These are phyloP conservation scores for Argyrosomus japonicus DNA, from an alignment of 2,113 vertebrate genomes.

Conservation along the genomic window DNA sequence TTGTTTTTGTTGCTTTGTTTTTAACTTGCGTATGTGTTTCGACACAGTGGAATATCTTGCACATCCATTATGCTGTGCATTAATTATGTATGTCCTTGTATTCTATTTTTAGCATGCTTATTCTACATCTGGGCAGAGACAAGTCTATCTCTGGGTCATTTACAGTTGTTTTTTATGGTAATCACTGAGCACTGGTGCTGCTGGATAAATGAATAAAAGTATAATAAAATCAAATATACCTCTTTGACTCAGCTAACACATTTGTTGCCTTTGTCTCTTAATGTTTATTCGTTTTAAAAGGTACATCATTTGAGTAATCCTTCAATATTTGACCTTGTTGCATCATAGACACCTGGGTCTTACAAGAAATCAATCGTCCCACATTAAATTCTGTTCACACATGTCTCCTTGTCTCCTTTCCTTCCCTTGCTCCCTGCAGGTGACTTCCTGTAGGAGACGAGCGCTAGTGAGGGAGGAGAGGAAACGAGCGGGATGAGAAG, in stretches of 20 bases:
- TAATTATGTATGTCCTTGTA: background rate
- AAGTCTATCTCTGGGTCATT: too few species aligned
- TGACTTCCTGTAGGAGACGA: conserved; percentile 51
- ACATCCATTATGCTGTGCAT: background rate
- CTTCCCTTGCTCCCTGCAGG: conserved; percentile 17
- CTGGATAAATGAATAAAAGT: background rate
- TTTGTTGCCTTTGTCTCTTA: background rate
- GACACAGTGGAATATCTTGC: background rate
- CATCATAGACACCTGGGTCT: background rate
- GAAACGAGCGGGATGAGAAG: conserved; percentile 24
- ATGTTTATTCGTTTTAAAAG: background rate
- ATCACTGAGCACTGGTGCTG: too few species aligned
- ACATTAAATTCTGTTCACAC: background rate
- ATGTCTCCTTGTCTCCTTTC: conserved; percentile 45
- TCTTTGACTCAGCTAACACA: too few species aligned
- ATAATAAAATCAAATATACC: background rate
- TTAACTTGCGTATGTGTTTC: background rate
- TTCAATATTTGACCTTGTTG: conserved; percentile 2
- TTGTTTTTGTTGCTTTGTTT: background rate
- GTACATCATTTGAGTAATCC: background rate
- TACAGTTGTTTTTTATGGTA: too few species aligned
- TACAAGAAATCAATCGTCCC: background rate
- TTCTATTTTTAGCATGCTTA: background rate
- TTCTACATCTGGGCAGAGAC: background rate
- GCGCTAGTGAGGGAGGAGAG: conserved; percentile 34